These are phyloP conservation scores for Bos indicus DNA, from an alignment of 2,113 vertebrate genomes.

Conservation along the genomic window DNA sequence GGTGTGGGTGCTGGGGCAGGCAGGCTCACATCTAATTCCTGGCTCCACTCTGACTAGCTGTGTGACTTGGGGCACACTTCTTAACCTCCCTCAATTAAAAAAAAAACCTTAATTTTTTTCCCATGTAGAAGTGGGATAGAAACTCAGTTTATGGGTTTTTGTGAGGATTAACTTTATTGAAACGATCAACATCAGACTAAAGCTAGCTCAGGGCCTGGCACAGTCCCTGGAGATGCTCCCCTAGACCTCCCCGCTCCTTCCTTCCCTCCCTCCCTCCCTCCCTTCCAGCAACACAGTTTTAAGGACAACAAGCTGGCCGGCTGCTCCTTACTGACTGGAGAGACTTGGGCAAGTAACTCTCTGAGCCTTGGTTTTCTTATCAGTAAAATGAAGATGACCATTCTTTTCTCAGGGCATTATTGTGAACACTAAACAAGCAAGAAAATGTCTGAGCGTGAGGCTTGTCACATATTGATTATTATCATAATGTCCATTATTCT, in stretches of 20 bases:
- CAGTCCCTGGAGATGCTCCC: background rate
- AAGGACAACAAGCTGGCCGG: background rate
- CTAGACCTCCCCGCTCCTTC: fast-evolving
- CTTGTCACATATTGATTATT: background rate
- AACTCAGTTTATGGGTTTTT: background rate
- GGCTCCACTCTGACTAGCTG: background rate
- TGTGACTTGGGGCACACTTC: background rate
- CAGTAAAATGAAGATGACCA: background rate
- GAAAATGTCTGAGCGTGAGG: background rate
- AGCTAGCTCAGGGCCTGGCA: background rate
- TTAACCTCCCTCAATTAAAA: background rate
- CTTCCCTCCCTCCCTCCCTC: fast-evolving
- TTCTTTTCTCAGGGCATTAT: background rate
- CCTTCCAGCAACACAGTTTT: background rate
- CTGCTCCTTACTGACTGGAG: background rate
- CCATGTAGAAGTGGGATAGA: background rate
- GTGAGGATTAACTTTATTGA: background rate
- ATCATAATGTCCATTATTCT: background rate
- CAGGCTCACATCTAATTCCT: background rate
- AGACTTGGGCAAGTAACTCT: background rate
- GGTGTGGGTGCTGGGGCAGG: background rate
- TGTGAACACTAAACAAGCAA: background rate
- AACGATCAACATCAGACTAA: background rate
- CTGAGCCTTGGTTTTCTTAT: background rate
- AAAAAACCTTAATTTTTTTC: background rate